Evolutionary conservation across 2,797 vertebrate genomes (phyloP).

Genomic region (Pipistrellus nathusii): DNA sequence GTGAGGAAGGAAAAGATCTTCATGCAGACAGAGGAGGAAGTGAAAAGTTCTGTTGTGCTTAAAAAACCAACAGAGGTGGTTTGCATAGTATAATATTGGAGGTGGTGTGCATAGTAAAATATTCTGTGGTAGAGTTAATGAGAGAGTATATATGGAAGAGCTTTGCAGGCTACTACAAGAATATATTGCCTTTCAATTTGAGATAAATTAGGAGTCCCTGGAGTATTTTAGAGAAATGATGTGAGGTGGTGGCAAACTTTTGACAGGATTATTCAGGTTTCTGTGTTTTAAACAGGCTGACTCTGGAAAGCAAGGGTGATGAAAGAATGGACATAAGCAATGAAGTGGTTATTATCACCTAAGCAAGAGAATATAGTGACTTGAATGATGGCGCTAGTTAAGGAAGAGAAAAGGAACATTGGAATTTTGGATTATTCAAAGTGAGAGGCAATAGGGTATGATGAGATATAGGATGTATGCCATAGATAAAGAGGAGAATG

Average conservation of each 20-base stretch:
- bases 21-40: background rate
- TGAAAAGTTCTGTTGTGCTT: background rate
- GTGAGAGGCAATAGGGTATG: background rate
- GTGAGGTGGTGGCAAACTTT: accelerated
- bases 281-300: background rate
- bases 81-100: background rate
- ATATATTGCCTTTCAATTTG: background rate
- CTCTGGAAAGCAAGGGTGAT: background rate
- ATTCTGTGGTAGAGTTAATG: background rate
- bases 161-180: background rate
- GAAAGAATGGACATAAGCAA: background rate
- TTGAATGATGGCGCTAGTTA: background rate
- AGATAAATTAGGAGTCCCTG: background rate
- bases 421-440: background rate
- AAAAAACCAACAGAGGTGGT: background rate
- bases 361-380: background rate
- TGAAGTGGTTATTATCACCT: background rate
- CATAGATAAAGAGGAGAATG: background rate
- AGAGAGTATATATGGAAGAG: background rate
- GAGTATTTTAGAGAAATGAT: background rate
- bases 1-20: background rate
- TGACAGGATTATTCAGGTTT: background rate
- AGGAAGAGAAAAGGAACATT: background rate
- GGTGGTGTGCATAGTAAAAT: background rate
- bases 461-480: background rate